Evolutionary conservation across 2,888 invertebrate genomes (phyloP), one percentile per base, ranked within the genome.

Genomic region (Gnatocerus cornutus): DNA sequence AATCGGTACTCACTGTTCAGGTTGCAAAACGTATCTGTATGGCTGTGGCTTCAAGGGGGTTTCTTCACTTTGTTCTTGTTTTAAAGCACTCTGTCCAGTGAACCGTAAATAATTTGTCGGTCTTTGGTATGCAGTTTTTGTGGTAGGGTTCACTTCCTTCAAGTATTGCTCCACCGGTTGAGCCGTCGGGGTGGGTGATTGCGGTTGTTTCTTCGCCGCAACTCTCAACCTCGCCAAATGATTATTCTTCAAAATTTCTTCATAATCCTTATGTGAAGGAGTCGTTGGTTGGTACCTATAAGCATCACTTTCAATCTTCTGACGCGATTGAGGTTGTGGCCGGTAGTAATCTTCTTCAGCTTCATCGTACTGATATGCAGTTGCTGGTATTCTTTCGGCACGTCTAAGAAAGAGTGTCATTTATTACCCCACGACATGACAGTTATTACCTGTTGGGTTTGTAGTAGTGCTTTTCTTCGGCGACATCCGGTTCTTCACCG

Each of bases 81-180:
- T 66, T 41, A 58, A 50, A 50, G 55, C 14, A 16, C 21, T 53
- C 14, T 68, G 68, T 16, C 33, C 41, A 41, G 14, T 62, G 37
- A 56, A 70, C 39, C 70, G 55, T 27, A 56, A 48, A 62, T 70
- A 70, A 43, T 61, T 69, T n/a, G 48, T 2, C 9, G 53, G 70
- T 41, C 65, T 61, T 43, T 66, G 65, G 48, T 48, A 55, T 8
- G 48, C 9, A 10, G 70, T 66, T 56, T 55, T 46, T 1, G 70
- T 70, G 1, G 70, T 70, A 9, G 70, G 70, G 61, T 62, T 70
- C 7, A 70, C 70, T 56, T 70, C 70, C 56, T 70, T 70, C 52
- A 70, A 50, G 29, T 70, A 70, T 39, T 70, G 70, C 30, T 66
- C 70, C 9, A 62, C 70, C 1, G 48, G 30, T 16, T 62, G 59